phyloP scores from a whole-genome alignment of 2,888 invertebrate genomes.

The Morpho achilles region DNA sequence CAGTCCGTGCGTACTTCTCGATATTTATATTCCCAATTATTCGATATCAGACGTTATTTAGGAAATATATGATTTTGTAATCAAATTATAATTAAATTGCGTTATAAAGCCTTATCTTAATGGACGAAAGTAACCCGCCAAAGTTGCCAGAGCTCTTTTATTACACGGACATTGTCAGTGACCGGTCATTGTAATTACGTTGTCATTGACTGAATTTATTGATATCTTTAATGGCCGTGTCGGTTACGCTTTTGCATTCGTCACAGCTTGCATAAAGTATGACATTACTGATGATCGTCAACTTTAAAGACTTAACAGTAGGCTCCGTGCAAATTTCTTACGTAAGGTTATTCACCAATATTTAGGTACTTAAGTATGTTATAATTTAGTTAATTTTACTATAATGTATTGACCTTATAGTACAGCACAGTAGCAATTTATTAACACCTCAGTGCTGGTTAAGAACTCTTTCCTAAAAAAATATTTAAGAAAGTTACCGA shows the following conservation, averaged over 20 bases:
- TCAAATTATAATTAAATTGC: conserved; percentile 44
- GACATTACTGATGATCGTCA: conserved; percentile 24
- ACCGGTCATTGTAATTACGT: conserved; percentile 51
- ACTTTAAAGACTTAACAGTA: conserved; percentile 19
- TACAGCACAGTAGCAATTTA: too few species aligned
- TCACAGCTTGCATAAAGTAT: conserved; percentile 31
- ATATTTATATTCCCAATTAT: not conserved
- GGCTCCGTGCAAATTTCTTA: conserved; percentile 2
- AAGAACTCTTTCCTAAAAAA: too few species aligned
- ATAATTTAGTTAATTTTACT: too few species aligned
- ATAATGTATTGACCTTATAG: too few species aligned
- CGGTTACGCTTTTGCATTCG: conserved; percentile 47
- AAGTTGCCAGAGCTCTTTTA: conserved; percentile 37
- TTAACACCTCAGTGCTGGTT: too few species aligned
- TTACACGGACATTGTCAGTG: conserved; percentile 50
- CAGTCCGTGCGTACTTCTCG: conserved; percentile 3
- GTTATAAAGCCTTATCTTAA: conserved; percentile 50
- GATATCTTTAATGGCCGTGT: conserved; percentile 56
- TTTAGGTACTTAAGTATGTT: not conserved
- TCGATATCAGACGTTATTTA: conserved; percentile 32
- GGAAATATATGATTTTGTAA: conserved; percentile 29
- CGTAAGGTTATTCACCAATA: not conserved
- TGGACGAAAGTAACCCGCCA: conserved; percentile 42
- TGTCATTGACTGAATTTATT: conserved; percentile 59
- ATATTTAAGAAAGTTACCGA: too few species aligned